Evolutionary conservation across 1,140 invertebrate species (phyloP), one percentile per base, ranked within the genome.

Genomic region (Aleiodes sp.): DNA sequence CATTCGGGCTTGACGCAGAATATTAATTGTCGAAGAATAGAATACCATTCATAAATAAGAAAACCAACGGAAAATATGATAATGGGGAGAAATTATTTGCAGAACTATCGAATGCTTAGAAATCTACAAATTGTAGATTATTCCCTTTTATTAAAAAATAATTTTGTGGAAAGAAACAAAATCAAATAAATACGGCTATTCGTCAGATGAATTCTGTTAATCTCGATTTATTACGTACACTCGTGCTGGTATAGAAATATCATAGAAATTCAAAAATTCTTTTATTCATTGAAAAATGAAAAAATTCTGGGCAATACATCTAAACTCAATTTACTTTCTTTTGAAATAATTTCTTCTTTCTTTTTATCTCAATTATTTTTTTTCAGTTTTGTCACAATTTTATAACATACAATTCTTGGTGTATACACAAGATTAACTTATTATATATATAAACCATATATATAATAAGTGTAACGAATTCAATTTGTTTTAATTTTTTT

Each of bases 221-320:
- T 81, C 75, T 78, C 72, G 77, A 68, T 80, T 83, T 83, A 82
- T 83, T 83, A 79, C 80, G 73, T 82, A 77, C 72, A 80, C 73
- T 80, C 63, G 78, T 80, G 79, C 75, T 73, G 74, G 80, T 80
- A 82, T 83, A 83, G 80, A 83, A 83, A 83, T 82, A 82, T 82
- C 46, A 81, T 83, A 83, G 79, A 83, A 83, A 83, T 81, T 76
- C 72, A 73, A 77, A 75, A 75, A 77, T 74, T 65, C 33, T 68
- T 78, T 74, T 43, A 71, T 73, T 72, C 59, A 33, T 14, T 16
- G 26, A 24, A 52, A 52, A 52, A 52, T 8, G 26, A 9, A 52
- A 24, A 24, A 24, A 24, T 52, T 52, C 12, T 24, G 46, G 46
- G 21, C 26, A 52, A 52, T 52, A 24, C 46, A 52, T 52, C 21